Conservation (phyloP, 2,113 vertebrate species). For the Cryptotis parvus region DNA sequence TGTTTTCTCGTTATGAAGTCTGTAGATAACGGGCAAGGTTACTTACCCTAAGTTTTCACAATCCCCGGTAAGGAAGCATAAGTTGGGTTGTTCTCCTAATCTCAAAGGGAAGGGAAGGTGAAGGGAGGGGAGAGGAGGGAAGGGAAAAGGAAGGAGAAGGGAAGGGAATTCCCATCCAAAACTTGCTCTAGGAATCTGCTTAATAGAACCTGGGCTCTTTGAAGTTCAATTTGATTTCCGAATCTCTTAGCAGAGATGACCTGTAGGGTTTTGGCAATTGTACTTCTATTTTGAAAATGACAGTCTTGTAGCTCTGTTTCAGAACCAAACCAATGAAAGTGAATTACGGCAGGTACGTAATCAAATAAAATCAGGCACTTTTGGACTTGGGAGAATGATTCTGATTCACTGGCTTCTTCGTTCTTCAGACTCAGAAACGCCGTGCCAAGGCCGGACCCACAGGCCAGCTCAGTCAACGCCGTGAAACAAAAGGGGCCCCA, state of each 20-base stretch:
- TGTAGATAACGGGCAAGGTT: background rate
- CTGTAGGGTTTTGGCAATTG: conserved; percentile 49
- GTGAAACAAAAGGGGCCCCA: background rate
- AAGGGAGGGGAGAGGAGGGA: too few relatives aligned
- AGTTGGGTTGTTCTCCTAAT: conserved; percentile 47
- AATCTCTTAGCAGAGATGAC: conserved; percentile 55
- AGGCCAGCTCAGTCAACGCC: background rate
- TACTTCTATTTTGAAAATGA: conserved; percentile 67
- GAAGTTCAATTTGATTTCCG: conserved; percentile 67
- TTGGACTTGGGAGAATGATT: conserved; percentile 27
- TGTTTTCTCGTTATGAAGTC: conserved; percentile 22
- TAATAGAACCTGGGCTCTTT: conserved; percentile 29
- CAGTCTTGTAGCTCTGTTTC: background rate
- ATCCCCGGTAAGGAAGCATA: conserved; percentile 13
- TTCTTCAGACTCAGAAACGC: conserved; percentile 48
- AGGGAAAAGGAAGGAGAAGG: background rate
- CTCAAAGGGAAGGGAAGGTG: background rate
- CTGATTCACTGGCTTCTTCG: conserved; percentile 30
- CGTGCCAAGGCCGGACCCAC: conserved; percentile 5
- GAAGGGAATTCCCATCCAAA: conserved; percentile 30
- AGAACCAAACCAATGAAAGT: conserved; percentile 62
- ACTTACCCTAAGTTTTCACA: conserved; percentile 11
- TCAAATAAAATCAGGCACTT: conserved; percentile 42
- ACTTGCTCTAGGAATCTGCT: conserved; percentile 34
- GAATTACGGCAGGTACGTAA: conserved; percentile 19